These are phyloP conservation scores for Pteruthius melanotis DNA, from an alignment of 2,113 vertebrate genomes.

Conservation along the genomic window DNA sequence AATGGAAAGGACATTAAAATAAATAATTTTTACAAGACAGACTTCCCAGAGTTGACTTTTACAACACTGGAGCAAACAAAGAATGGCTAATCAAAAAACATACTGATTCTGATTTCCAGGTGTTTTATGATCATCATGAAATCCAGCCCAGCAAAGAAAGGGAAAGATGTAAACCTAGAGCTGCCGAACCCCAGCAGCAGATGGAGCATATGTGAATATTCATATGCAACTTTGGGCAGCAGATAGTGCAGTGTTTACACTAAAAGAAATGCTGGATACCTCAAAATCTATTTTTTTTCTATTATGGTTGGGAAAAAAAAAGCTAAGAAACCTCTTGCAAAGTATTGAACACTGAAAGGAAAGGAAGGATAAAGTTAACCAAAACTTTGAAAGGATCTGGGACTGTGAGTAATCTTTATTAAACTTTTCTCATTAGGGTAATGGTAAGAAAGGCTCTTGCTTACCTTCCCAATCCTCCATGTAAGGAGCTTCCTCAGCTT, in stretches of 20 bases:
- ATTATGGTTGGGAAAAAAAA: background rate
- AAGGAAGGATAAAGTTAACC: background rate
- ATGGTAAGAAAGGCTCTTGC: background rate
- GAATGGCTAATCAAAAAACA: background rate
- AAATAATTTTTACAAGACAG: slow-evolving; percentile 13
- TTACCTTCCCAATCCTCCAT: slow-evolving; percentile 85
- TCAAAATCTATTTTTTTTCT: background rate
- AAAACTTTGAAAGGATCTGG: background rate
- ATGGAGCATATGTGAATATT: slow-evolving; percentile 13
- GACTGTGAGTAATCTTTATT: background rate
- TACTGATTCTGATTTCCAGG: slow-evolving; percentile 1
- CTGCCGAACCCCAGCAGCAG: slow-evolving; percentile 40
- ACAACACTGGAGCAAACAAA: slow-evolving; percentile 20
- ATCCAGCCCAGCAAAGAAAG: slow-evolving; percentile 19
- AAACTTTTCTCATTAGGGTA: background rate
- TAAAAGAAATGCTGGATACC: background rate
- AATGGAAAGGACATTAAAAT: background rate
- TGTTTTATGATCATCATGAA: background rate
- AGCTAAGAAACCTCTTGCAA: background rate
- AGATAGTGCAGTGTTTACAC: background rate
- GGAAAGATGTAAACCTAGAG: slow-evolving; percentile 21
- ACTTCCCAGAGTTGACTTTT: background rate
- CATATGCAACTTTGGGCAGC: background rate
- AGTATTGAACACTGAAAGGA: background rate
- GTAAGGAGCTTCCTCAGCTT: slow-evolving; percentile 87